These are phyloP conservation scores for Nymphalis io DNA, from an alignment of 1,140 invertebrate genomes.

Conservation along the genomic window DNA sequence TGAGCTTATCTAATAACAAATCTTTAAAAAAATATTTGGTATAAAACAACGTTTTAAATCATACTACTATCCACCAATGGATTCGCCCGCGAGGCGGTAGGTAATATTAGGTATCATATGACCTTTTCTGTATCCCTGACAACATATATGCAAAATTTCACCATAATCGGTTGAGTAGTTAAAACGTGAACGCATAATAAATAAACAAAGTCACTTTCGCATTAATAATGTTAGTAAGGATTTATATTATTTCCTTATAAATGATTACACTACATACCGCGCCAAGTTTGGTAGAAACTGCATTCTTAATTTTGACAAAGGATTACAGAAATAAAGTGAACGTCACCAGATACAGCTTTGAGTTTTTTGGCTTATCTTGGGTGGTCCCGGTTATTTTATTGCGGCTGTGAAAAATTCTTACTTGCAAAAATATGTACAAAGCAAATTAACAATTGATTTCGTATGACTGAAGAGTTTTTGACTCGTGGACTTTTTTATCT, in stretches of 20 bases:
- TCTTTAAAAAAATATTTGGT: no score
- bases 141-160: no score
- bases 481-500: not conserved
- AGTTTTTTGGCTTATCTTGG: conserved; percentile 41
- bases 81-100: no score
- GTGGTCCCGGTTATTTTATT: conserved; percentile 61
- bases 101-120: no score
- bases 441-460: conserved; percentile 1
- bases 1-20: no score
- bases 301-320: conserved; percentile 37
- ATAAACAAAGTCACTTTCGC: no score
- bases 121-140: no score
- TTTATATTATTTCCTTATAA: not conserved
- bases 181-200: no score
- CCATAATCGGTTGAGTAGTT: no score
- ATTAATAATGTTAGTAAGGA: no score
- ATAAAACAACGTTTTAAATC: no score
- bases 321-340: conserved; percentile 51
- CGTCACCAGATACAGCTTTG: conserved; percentile 39
- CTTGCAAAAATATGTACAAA: conserved; percentile 31
- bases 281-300: conserved; percentile 21
- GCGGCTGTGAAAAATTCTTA: conserved; percentile 51
- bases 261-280: not conserved
- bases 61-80: no score
- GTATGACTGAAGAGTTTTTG: not conserved